Conservation (phyloP, 2,113 vertebrate genomes). For the Phylloscopus whistleri region DNA sequence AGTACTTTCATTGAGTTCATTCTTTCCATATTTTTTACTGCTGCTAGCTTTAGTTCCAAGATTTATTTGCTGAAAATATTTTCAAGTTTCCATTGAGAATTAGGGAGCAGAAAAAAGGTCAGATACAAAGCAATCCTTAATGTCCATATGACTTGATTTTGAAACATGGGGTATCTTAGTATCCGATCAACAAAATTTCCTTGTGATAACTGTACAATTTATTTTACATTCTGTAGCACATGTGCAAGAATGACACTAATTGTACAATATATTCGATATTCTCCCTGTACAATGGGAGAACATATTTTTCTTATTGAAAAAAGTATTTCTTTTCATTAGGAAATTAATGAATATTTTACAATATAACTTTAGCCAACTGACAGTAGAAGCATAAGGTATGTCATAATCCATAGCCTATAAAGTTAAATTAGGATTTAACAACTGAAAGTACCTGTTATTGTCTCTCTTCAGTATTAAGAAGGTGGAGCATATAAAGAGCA, state of each 20-base stretch:
- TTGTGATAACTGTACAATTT: background rate
- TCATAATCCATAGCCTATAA: background rate
- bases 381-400: background rate
- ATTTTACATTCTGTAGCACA: background rate
- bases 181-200: background rate
- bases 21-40: background rate
- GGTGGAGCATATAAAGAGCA: background rate
- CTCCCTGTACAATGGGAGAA: background rate
- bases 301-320: background rate
- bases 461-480: background rate
- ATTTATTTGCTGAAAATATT: background rate
- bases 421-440: background rate
- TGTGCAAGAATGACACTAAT: background rate
- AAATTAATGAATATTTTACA: background rate
- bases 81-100: background rate
- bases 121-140: background rate
- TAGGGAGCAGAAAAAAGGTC: background rate
- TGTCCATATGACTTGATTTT: background rate
- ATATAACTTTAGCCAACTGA: background rate
- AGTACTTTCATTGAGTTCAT: background rate
- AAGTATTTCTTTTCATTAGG: background rate
- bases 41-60: background rate
- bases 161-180: background rate
- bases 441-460: background rate
- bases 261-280: background rate